Percentiles rank a stretch among this genome's conserved stretches.
Evolutionary conservation across 2,113 vertebrate genomes (phyloP).

Genomic region (Rhinoderma darwinii): DNA sequence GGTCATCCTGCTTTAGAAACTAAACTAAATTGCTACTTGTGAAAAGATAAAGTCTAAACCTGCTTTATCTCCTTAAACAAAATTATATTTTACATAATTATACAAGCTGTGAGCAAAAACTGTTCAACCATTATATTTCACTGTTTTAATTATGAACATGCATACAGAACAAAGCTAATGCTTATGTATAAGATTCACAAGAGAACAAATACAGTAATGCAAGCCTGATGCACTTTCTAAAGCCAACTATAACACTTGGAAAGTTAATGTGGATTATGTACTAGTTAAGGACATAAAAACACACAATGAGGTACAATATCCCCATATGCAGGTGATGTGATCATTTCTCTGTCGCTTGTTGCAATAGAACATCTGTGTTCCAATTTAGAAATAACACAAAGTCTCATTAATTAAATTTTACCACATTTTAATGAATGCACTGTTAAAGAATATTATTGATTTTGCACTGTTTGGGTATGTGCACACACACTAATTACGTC

Average conservation of each 20-base stretch:
- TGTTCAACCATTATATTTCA: constrained; percentile 32
- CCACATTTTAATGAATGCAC: constrained; percentile 30
- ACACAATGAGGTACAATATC: not conserved
- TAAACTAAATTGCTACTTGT: constrained; percentile 7
- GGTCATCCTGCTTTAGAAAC: not conserved
- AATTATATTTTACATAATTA: constrained; percentile 34
- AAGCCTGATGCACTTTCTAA: constrained; percentile 12
- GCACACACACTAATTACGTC: too few species aligned
- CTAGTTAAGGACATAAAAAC: constrained; percentile 17
- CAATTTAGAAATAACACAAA: constrained; percentile 42
- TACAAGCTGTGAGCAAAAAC: constrained; percentile 38
- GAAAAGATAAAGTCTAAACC: not conserved
- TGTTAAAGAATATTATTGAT: constrained; percentile 43
- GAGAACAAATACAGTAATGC: constrained; percentile 24
- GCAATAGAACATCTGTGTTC: constrained; percentile 50
- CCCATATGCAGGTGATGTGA: not conserved
- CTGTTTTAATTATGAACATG: constrained; percentile 43
- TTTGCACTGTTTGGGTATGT: too few species aligned
- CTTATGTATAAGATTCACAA: constrained; percentile 39
- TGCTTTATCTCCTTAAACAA: constrained; percentile 7
- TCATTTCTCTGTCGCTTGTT: constrained; percentile 27
- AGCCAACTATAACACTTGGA: constrained; percentile 8
- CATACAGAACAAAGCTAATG: constrained; percentile 27
- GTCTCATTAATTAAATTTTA: constrained; percentile 43
- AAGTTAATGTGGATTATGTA: constrained; percentile 40